A percentile compares a stretch with the other conserved stretches of the same genome.
phyloP scores from a whole-genome alignment of 2,113 vertebrate genomes.

The Mormyrus iriodes region DNA sequence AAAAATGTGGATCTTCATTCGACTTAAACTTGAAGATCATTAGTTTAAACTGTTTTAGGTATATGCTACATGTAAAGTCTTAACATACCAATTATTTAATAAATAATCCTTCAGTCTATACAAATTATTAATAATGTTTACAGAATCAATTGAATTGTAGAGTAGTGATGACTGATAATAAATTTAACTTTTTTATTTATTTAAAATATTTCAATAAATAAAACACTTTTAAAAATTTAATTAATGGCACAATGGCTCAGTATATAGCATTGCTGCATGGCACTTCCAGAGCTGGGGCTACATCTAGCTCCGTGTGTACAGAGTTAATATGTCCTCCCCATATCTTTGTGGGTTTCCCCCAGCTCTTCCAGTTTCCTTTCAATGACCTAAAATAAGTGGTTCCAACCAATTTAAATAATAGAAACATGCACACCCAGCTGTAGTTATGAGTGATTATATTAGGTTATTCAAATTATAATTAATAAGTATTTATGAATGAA shows the following conservation, averaged over 20 bases:
- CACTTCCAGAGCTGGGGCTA: background rate
- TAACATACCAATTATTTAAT: background rate
- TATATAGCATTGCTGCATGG: background rate
- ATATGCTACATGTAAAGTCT: background rate
- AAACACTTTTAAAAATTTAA: background rate
- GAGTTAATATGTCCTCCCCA: background rate
- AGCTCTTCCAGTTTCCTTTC: background rate
- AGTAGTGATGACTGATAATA: background rate
- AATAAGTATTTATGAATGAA: background rate
- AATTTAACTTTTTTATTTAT: background rate
- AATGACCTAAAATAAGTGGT: background rate
- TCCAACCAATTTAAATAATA: background rate
- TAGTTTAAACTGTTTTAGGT: background rate
- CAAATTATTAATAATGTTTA: background rate
- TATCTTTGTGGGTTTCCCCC: background rate
- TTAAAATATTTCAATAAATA: background rate
- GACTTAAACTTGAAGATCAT: background rate
- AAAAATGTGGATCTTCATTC: background rate
- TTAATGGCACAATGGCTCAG: background rate
- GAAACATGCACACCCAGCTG: background rate
- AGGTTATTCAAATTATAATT: background rate
- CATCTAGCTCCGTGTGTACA: background rate
- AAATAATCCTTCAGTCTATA: background rate
- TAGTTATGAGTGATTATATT: background rate
- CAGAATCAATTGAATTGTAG: background rate